Conservation (phyloP, 2,888 invertebrate genomes). For the Oconnorella tubifera region DNA sequence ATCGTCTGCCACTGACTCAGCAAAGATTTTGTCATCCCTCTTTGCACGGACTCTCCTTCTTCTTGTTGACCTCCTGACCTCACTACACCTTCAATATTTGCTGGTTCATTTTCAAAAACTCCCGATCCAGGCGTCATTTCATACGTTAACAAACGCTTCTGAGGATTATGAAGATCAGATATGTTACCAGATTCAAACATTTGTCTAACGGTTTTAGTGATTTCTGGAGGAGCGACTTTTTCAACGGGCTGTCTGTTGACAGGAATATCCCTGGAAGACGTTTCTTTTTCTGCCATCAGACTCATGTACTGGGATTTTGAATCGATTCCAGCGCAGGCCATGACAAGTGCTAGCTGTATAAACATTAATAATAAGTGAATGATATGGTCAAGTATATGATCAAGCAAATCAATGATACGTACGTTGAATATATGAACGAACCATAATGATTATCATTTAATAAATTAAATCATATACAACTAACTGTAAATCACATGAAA, state of each 20-base stretch:
- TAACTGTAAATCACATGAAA: no score
- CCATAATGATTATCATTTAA: no score
- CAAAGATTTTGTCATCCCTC: constrained; percentile 6
- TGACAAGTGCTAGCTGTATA: neutral
- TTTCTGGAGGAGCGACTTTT: constrained; percentile 36
- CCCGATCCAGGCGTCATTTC: constrained; percentile 11
- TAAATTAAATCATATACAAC: no score
- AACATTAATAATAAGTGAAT: no score
- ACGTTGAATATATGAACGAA: no score
- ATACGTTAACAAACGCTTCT: constrained; percentile 22
- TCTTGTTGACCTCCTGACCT: constrained; percentile 6
- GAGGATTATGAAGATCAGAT: constrained; percentile 25
- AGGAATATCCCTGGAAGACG: no score
- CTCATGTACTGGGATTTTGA: neutral
- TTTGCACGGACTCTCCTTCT: neutral
- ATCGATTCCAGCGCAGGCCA: neutral
- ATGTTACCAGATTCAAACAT: constrained; percentile 36
- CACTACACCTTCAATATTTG: constrained; percentile 24
- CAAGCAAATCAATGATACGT: no score
- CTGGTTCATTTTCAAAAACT: constrained; percentile 30
- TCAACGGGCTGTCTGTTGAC: constrained; percentile 32
- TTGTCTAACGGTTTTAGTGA: constrained; percentile 31
- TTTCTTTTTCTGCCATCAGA: neutral
- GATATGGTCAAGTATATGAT: no score
- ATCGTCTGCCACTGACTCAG: constrained; percentile 11